Percentiles rank a stretch among this genome's conserved stretches.
phyloP scores from a whole-genome alignment of 2,113 vertebrate species.

The Orcinus orca region DNA sequence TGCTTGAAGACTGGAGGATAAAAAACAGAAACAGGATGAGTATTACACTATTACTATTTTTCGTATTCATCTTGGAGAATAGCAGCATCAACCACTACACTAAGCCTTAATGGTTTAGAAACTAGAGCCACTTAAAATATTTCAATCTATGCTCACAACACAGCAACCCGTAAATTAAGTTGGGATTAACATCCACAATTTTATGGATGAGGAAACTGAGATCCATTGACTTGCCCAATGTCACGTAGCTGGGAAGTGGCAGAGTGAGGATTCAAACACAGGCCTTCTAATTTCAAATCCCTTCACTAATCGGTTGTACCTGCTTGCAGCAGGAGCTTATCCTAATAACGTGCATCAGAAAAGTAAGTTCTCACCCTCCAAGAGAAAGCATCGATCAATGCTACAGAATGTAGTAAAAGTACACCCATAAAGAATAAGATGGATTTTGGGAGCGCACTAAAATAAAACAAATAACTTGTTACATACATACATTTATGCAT shows the following conservation, averaged over 20 bases:
- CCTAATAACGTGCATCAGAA: neutral
- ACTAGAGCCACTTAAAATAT: neutral
- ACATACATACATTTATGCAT: neutral
- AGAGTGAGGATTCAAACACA: neutral
- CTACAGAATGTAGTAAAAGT: neutral
- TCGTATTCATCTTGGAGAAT: neutral
- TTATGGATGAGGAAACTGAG: neutral
- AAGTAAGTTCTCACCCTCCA: neutral
- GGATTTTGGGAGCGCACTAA: neutral
- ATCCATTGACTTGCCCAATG: neutral
- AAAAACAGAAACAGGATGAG: constrained; percentile 55
- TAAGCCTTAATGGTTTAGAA: neutral
- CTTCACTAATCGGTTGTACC: neutral
- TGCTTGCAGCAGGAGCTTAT: neutral
- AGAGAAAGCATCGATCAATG: neutral
- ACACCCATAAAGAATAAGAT: neutral
- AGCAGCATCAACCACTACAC: neutral
- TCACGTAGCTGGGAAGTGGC: neutral
- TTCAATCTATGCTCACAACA: neutral
- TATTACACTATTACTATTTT: no score
- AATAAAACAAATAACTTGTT: neutral
- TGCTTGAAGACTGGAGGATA: constrained; percentile 82
- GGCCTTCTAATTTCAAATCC: neutral
- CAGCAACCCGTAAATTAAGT: neutral
- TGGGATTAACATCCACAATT: neutral